Percentiles rank a stretch among this genome's conserved stretches.
These are phyloP conservation scores for Sesia bembeciformis DNA, from an alignment of 2,888 invertebrate genomes.

Conservation along the genomic window DNA sequence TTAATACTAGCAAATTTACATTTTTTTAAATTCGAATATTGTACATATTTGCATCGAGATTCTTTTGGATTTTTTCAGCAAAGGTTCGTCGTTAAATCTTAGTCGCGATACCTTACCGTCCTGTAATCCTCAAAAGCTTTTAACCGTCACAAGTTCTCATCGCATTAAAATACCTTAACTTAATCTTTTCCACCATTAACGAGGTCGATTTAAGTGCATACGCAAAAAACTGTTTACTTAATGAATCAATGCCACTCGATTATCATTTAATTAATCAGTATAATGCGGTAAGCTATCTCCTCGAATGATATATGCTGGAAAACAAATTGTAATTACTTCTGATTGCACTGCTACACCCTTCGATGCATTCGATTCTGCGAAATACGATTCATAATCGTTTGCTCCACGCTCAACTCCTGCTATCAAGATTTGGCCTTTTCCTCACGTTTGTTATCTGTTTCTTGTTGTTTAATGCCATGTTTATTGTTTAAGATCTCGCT, in stretches of 20 bases:
- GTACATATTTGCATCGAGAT: too few species aligned
- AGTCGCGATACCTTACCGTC: not conserved
- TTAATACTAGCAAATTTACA: too few species aligned
- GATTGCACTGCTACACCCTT: not conserved
- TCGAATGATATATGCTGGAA: constrained; percentile 32
- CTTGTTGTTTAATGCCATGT: constrained; percentile 31
- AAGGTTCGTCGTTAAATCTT: too few species aligned
- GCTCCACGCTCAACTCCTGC: not conserved
- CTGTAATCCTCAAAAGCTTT: not conserved
- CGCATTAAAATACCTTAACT: not conserved
- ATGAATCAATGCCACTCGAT: constrained; percentile 36
- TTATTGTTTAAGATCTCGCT: constrained; percentile 36
- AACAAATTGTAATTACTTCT: constrained; percentile 41
- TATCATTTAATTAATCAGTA: constrained; percentile 57
- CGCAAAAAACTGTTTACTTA: constrained; percentile 27
- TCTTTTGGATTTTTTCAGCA: too few species aligned
- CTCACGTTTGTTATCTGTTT: constrained; percentile 20
- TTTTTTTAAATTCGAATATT: too few species aligned
- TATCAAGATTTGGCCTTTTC: constrained; percentile 38
- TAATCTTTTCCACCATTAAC: constrained; percentile 16
- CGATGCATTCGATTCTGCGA: not conserved
- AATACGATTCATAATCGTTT: constrained; percentile 4
- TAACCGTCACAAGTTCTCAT: not conserved
- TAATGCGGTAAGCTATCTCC: constrained; percentile 32
- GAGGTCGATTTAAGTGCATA: constrained; percentile 23